These are phyloP conservation scores for Pedionomus torquatus DNA, from an alignment of 2,113 vertebrate species.

Conservation along the genomic window DNA sequence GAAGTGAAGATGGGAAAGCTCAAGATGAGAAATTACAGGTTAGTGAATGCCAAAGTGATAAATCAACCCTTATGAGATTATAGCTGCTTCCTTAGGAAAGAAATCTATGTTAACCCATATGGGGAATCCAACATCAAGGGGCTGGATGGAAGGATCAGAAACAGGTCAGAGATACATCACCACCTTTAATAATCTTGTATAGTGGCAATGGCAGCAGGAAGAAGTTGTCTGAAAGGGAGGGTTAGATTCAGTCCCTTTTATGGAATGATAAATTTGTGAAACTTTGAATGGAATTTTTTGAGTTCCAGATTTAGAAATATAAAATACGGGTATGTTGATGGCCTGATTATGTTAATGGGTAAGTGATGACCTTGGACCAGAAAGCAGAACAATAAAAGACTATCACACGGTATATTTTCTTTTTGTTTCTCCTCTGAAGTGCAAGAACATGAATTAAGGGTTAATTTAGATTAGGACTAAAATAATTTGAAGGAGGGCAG, in stretches of 20 bases:
- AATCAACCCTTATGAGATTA: conserved; percentile 44
- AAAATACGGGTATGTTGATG: background rate
- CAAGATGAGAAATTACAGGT: conserved; percentile 50
- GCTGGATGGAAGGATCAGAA: conserved; percentile 31
- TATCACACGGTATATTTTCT: accelerated
- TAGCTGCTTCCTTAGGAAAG: conserved; percentile 42
- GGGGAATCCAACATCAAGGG: conserved; percentile 40
- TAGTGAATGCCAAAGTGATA: conserved; percentile 33
- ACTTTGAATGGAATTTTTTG: background rate
- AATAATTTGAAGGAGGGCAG: background rate
- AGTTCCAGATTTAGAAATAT: background rate
- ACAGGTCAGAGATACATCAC: conserved; percentile 18
- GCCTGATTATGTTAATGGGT: background rate
- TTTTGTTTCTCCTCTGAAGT: background rate
- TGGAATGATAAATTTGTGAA: background rate
- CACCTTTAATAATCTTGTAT: background rate
- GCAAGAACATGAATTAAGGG: background rate
- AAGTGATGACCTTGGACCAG: background rate
- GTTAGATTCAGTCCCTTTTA: background rate
- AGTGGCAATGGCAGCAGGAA: background rate
- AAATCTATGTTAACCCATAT: conserved; percentile 26
- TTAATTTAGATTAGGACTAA: background rate
- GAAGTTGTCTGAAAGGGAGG: background rate
- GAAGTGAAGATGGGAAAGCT: background rate
- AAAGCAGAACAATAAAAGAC: background rate